These are phyloP conservation scores for Agriopis leucophaearia DNA, from an alignment of 2,888 invertebrate species.

Conservation along the genomic window DNA sequence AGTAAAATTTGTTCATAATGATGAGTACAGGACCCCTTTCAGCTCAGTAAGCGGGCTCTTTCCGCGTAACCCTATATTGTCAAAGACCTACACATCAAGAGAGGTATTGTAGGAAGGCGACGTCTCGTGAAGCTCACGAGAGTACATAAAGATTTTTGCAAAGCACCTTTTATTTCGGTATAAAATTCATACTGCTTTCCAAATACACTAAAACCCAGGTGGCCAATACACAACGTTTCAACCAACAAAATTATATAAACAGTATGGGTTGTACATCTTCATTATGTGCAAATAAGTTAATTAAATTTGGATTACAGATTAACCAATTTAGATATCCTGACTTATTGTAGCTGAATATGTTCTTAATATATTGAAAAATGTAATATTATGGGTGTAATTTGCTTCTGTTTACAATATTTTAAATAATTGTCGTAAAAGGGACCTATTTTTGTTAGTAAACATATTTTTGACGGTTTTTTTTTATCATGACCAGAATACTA, in stretches of 20 bases:
- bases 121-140: conserved; percentile 3
- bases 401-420: too few relatives aligned
- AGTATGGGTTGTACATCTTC: conserved; percentile 11
- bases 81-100: background rate
- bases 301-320: background rate
- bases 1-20: too few relatives aligned
- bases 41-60: too few relatives aligned
- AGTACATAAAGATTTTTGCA: conserved; percentile 28
- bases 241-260: conserved; percentile 15
- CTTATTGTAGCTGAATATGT: too few relatives aligned
- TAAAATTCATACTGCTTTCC: conserved; percentile 33
- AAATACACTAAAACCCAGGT: conserved; percentile 44
- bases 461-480: too few relatives aligned
- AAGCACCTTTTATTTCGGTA: conserved; percentile 30
- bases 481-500: too few relatives aligned
- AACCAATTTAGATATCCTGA: too few relatives aligned
- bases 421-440: too few relatives aligned
- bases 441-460: too few relatives aligned
- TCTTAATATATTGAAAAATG: too few relatives aligned
- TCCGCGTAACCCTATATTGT: background rate
- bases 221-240: conserved; percentile 39
- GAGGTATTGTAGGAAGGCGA: background rate
- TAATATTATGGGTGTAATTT: too few relatives aligned
- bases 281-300: background rate
- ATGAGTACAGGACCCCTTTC: too few relatives aligned